Evolutionary conservation across 2,888 invertebrate genomes (phyloP).

Genomic region (Limulus polyphemus): DNA sequence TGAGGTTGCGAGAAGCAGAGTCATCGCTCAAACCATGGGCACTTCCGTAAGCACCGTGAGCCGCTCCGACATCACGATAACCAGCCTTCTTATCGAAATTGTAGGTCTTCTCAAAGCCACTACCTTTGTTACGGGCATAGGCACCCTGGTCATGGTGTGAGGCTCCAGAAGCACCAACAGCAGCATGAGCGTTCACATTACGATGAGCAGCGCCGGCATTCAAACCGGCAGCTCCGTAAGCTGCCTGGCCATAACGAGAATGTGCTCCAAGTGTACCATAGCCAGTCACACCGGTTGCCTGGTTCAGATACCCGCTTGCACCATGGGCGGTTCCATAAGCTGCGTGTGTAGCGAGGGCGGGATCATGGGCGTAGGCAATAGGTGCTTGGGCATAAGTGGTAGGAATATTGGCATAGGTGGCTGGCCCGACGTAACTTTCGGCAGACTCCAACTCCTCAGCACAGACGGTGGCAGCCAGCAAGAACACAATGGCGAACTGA

Average conservation of each 20-base stretch:
- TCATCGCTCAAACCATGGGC: not conserved
- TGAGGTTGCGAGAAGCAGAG: slow-evolving; percentile 8
- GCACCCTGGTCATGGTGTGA: slow-evolving; percentile 12
- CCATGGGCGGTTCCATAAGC: slow-evolving; percentile 8
- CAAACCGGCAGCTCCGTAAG: slow-evolving; percentile 10
- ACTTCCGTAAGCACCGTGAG: not conserved
- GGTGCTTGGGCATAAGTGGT: no score
- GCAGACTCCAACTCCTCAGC: slow-evolving; percentile 1
- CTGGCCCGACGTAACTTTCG: not conserved
- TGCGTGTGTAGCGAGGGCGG: not conserved
- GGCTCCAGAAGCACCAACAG: slow-evolving; percentile 6
- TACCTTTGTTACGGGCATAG: slow-evolving; percentile 18
- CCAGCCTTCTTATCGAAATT: slow-evolving; percentile 12
- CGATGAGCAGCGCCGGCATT: slow-evolving; percentile 13
- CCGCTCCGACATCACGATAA: not conserved
- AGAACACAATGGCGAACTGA: no score
- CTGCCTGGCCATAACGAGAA: slow-evolving; percentile 13
- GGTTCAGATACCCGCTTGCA: slow-evolving; percentile 7
- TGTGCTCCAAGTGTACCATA: slow-evolving; percentile 1
- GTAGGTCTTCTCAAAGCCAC: slow-evolving; percentile 17
- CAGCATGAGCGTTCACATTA: slow-evolving; percentile 13
- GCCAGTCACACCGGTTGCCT: slow-evolving; percentile 9
- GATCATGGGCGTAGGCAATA: no score
- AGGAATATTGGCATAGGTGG: not conserved
- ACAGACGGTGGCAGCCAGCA: no score